Evolutionary conservation across 2,888 invertebrate species (phyloP), one percentile per base, ranked within the genome.

Genomic region (Alitta virens): DNA sequence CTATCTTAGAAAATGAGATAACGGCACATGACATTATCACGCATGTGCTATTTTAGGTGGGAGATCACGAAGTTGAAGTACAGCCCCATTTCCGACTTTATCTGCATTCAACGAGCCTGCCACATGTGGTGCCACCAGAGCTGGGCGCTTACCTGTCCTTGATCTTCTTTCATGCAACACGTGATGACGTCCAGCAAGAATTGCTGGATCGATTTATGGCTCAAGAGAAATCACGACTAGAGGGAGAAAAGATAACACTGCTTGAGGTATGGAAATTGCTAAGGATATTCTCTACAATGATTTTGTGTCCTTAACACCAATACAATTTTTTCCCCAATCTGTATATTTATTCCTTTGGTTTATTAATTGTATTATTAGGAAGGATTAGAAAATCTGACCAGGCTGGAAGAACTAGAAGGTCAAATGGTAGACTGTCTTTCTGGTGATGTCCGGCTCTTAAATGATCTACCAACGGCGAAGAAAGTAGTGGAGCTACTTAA

Each of bases 11-110:
- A n/a, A n/a, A n/a, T n/a, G n/a, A n/a, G n/a, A n/a, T n/a, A n/a
- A n/a, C n/a, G n/a, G n/a, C n/a, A n/a, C n/a, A n/a, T n/a, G n/a
- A n/a, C n/a, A n/a, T n/a, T n/a, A n/a, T n/a, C n/a, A n/a, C n/a
- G n/a, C n/a, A n/a, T n/a, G n/a, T n/a, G n/a, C n/a, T n/a, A n/a
- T 33, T 52, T n/a, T 27, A 80, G 78, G 76, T 80, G 54, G 78
- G 78, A 27, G 79, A 80, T 61, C 80, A 81, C 66, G 81, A 82
- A 63, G 80, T 82, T n/a, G 82, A 82, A 67, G 81, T 81, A 71
- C 78, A 78, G 62, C 80, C 81, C 0, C 67, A 69, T 33, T 82
- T 82, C 71, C 74, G 82, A 23, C 66, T 82, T 64, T 82, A 72
- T 69, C 72, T 82, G 12, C 82, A 82, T 72, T 80, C 81, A 1